These are phyloP conservation scores for Caenorhabditis sp. DNA, from an alignment of 2,888 invertebrate species.

Conservation along the genomic window DNA sequence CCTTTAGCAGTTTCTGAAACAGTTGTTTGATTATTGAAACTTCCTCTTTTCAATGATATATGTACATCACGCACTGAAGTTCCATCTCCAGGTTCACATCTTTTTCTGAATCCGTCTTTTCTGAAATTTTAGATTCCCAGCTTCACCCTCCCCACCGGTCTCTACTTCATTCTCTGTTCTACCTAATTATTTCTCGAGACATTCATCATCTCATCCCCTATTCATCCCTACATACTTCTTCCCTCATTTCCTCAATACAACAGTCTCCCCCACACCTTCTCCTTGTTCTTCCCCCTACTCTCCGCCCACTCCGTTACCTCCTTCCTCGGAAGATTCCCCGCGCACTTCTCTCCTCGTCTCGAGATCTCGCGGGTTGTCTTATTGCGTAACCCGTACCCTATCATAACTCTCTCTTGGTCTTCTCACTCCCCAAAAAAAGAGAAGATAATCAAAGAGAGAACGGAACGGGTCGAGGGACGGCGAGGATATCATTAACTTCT, in stretches of 20 bases:
- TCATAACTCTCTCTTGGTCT: slow-evolving; percentile 51
- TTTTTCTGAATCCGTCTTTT: not conserved
- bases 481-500: slow-evolving; percentile 52
- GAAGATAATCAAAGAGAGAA: slow-evolving; percentile 14
- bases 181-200: slow-evolving; percentile 12
- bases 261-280: slow-evolving; percentile 12
- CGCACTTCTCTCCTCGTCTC: slow-evolving; percentile 37
- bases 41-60: too few relatives aligned
- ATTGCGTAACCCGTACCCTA: slow-evolving; percentile 64
- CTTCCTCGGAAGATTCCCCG: slow-evolving; percentile 23
- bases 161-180: slow-evolving; percentile 1
- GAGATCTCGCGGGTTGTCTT: slow-evolving; percentile 57
- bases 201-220: slow-evolving; percentile 6
- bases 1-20: too few relatives aligned
- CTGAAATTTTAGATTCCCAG: not conserved
- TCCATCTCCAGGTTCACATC: too few relatives aligned
- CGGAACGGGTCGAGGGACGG: slow-evolving; percentile 10
- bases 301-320: not conserved
- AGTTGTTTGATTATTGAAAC: too few relatives aligned
- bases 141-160: not conserved
- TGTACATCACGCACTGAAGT: too few relatives aligned
- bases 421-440: slow-evolving; percentile 41
- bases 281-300: slow-evolving; percentile 4
- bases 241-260: slow-evolving; percentile 23
- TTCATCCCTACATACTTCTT: not conserved